phyloP scores from a whole-genome alignment of 1,140 invertebrate species.

The Conus betulinus region DNA sequence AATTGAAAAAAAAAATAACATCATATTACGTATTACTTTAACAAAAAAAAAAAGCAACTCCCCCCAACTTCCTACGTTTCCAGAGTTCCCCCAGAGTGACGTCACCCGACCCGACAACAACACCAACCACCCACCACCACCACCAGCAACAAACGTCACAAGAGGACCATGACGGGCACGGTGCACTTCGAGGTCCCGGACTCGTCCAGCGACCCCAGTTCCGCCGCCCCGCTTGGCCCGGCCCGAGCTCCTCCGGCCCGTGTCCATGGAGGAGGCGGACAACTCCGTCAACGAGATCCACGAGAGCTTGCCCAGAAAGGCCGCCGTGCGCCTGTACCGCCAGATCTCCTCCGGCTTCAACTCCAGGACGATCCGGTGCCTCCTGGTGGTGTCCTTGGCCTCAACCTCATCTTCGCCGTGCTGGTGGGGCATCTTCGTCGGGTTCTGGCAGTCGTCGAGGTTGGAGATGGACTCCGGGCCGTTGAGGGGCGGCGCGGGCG shows the following conservation, averaged over 20 bases:
- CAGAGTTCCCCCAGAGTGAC: not conserved
- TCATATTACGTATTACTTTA: not conserved
- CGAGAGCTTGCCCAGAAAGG: constrained; percentile 6
- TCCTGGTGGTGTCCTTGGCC: constrained; percentile 28
- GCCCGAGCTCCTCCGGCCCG: not conserved
- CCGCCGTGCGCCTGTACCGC: constrained; percentile 27
- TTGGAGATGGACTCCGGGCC: not conserved
- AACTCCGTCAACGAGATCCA: constrained; percentile 37
- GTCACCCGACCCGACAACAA: not conserved
- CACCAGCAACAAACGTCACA: not conserved
- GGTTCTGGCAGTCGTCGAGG: constrained; percentile 32
- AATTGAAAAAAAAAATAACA: too few species aligned
- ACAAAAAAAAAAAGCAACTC: not conserved
- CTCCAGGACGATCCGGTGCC: constrained; percentile 32
- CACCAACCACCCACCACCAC: not conserved
- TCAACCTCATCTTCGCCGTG: constrained; percentile 4
- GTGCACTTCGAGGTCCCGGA: constrained; percentile 30
- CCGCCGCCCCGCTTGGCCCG: not conserved
- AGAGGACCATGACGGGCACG: constrained; percentile 15
- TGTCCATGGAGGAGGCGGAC: constrained; percentile 32
- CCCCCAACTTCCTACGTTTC: not conserved
- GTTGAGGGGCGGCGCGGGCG: not conserved
- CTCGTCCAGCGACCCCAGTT: not conserved
- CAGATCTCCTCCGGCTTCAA: constrained; percentile 36
- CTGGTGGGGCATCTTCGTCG: constrained; percentile 28